Evolutionary conservation across 2,888 invertebrate genomes (phyloP).

Genomic region (Caenorhabditis wallacei): DNA sequence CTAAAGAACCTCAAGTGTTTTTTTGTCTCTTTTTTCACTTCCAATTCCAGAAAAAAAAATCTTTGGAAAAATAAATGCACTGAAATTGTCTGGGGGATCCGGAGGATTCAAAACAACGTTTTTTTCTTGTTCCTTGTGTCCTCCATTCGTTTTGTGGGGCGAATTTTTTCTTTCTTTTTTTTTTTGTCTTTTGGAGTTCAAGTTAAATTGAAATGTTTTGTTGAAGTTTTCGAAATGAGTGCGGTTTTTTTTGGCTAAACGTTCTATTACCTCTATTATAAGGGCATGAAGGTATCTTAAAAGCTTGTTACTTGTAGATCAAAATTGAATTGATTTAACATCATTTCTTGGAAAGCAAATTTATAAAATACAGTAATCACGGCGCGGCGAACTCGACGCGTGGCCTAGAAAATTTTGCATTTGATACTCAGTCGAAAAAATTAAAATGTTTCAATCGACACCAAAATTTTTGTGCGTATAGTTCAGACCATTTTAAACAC

Average conservation of each 20-base stretch:
- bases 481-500: too few relatives aligned
- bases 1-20: slow-evolving; percentile 10
- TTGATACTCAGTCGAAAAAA: too few relatives aligned
- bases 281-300: too few relatives aligned
- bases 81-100: slow-evolving; percentile 39
- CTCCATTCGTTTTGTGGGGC: not conserved
- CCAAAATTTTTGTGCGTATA: too few relatives aligned
- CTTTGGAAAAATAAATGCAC: slow-evolving; percentile 28
- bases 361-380: too few relatives aligned
- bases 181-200: slow-evolving; percentile 1
- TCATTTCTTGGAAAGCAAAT: too few relatives aligned
- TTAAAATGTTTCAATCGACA: too few relatives aligned
- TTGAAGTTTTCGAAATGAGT: not conserved
- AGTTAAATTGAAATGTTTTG: not conserved
- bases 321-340: too few relatives aligned
- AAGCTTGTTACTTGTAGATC: too few relatives aligned
- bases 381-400: too few relatives aligned
- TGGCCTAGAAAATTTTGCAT: too few relatives aligned
- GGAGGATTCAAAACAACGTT: slow-evolving; percentile 12
- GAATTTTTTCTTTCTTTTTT: not conserved
- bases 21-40: not conserved
- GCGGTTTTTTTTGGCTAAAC: not conserved
- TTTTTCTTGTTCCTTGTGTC: slow-evolving; percentile 6
- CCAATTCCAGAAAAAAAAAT: not conserved
- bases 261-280: too few relatives aligned